Evolutionary conservation across 2,797 vertebrate species (phyloP).

Genomic region (Oreonectes daqikongensis): DNA sequence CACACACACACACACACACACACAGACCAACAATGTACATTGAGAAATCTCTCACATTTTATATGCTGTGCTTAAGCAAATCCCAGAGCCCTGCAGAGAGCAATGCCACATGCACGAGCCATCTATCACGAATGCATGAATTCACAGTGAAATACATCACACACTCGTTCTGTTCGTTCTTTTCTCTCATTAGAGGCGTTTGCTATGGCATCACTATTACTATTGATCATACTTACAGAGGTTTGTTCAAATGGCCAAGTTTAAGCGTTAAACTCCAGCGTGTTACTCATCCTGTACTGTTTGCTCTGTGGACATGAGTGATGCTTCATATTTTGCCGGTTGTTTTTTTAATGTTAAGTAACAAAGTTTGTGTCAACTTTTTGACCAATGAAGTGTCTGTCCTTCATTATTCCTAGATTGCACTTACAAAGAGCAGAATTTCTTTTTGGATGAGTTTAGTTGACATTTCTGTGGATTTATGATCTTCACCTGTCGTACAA

Average conservation of each 20-base stretch:
- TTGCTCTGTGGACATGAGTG: neutral
- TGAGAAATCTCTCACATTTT: neutral
- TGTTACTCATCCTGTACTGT: neutral
- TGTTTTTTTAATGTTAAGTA: neutral
- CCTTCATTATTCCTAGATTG: neutral
- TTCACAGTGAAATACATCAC: neutral
- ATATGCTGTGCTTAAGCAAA: neutral
- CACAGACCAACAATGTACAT: slow-evolving; percentile 8
- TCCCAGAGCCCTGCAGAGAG: slow-evolving; percentile 3
- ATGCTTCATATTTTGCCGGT: neutral
- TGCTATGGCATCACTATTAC: neutral
- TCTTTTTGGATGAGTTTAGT: too few species aligned
- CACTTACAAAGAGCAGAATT: neutral
- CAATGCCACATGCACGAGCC: neutral
- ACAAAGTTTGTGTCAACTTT: neutral
- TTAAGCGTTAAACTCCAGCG: neutral
- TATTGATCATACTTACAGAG: neutral
- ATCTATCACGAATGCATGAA: neutral
- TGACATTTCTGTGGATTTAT: too few species aligned
- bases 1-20: slow-evolving; percentile 10
- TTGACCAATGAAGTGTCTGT: neutral
- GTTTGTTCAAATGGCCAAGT: neutral
- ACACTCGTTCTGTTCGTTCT: neutral
- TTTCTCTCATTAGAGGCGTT: slow-evolving; percentile 7
- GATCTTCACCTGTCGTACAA: too few species aligned